Evolutionary conservation across 2,113 vertebrate species (phyloP).

Genomic region (Syrmaticus mikado): DNA sequence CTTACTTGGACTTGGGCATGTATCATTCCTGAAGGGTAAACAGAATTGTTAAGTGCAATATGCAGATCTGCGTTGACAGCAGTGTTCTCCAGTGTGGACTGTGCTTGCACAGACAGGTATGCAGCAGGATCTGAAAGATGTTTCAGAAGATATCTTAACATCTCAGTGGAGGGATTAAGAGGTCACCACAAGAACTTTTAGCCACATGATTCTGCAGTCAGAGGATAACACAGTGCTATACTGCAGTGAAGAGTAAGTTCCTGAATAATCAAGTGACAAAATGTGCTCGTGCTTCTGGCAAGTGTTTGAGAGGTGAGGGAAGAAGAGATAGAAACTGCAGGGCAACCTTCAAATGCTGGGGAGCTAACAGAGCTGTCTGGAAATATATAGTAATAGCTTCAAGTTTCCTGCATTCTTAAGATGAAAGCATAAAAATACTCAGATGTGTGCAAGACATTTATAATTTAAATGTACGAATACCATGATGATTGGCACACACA

Average conservation of each 20-base stretch:
- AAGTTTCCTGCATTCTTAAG: neutral
- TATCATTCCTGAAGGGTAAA: neutral
- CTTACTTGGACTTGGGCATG: neutral
- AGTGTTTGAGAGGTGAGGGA: neutral
- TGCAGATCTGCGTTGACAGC: neutral
- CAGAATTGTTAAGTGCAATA: neutral
- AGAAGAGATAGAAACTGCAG: neutral
- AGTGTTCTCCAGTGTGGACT: neutral
- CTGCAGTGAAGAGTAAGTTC: neutral
- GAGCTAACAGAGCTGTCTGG: neutral
- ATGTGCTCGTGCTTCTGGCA: neutral
- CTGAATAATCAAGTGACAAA: neutral
- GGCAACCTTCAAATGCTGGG: neutral
- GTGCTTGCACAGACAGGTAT: neutral
- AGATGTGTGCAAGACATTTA: neutral
- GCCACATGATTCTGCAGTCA: neutral
- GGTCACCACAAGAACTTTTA: neutral
- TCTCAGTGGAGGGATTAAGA: neutral
- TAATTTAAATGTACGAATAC: neutral
- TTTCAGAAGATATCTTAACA: neutral
- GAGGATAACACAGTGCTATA: neutral
- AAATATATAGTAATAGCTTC: accelerated
- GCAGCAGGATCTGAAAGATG: neutral
- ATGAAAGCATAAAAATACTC: neutral
- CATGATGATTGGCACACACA: neutral